Evolutionary conservation across 2,888 invertebrate genomes (phyloP), one percentile per base, ranked within the genome.

Genomic region (Corbicula japonica): DNA sequence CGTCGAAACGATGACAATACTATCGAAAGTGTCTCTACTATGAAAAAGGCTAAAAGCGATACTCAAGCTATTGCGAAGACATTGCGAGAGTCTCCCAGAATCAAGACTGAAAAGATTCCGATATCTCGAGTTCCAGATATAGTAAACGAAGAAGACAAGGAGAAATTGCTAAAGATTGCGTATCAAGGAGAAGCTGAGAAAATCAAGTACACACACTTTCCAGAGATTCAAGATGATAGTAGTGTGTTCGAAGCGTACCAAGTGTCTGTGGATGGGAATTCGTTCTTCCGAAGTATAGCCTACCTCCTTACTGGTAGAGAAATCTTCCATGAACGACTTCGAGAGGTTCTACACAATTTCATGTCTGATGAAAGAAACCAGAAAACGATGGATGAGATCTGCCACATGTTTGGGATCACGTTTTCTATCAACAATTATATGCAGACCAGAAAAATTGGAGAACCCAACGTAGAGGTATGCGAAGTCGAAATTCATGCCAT

Each of bases 221-320:
- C 65, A 34, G 48, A 32, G n/a, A n/a, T 48, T 1, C 23, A n/a
- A 8, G 35, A 52, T 32, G 48, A 50, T 12, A 65, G 65, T 26
- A 44, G 32, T 12, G 18, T 23, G n/a, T 65, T 65, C 32, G 52
- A 48, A 34, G 28, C 52, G 23, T 21, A 26, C n/a, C 23, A 46
- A 34, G 18, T 65, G 21, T 5, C 32, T 2, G 34, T 34, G 8
- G 50, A 65, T 46, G 65, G 65, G 8, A 65, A 65, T 32, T 23
- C 21, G 1, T 65, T 65, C 23, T 65, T 34, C 35, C 30, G 50
- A 34, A 65, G 65, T 65, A 34, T 65, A 12, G 48, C 65, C 21
- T 65, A 28, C 35, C 50, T 65, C n/a, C 1, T 65, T 2, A 34
- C 35, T 12, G 50, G 65, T n/a, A 28, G 35, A n/a, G 50, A 65